Evolutionary conservation across 1,140 invertebrate genomes (phyloP), one percentile per base, ranked within the genome.

Genomic region (Drosophila kikkawai): DNA sequence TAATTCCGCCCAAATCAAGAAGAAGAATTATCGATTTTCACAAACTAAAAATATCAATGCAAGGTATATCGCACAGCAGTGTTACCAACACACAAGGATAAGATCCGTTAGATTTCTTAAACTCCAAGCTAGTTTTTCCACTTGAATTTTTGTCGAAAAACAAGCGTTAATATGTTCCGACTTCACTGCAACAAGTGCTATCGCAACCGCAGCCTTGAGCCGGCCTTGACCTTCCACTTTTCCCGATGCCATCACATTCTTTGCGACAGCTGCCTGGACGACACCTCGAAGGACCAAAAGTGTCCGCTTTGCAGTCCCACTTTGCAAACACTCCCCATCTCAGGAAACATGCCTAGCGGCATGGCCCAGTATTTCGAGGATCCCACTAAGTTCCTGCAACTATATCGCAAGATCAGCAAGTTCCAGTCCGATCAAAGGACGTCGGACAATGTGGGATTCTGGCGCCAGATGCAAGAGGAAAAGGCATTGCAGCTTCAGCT

Each of bases 101-200:
- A 65, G 13, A 68, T 12, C 63, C 66, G 66, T 68, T 68, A 68
- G 26, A 26, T 50, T 68, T 67, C n/a, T 19, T 7, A 17, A 15
- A 34, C 56, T 36, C 3, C 3, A 12, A 19, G 13, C n/a, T 12
- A 36, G 8, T 39, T n/a, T 1, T n/a, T 13, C 6, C 3, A 1
- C 15, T 26, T 19, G 29, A 65, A 65, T 45, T 45, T 22, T 45
- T 45, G 13, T 22, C 34, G 13, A 6, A 22, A 29, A 13, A 39
- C 1, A 7, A 39, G 15, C 0, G 3, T 44, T 15, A 13, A 26
- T 26, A 84, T 84, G 82, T 69, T 84, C 59, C 79, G 74, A 0
- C 26, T 85, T 7, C 50, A 70, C 8, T 85, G 82, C 61, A 85
- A 85, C 53, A 65, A 61, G 26, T 85, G 82, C 13, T 44, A n/a